Evolutionary conservation across 1,140 invertebrate genomes (phyloP).

Genomic region (Leptopilina clavipes): DNA sequence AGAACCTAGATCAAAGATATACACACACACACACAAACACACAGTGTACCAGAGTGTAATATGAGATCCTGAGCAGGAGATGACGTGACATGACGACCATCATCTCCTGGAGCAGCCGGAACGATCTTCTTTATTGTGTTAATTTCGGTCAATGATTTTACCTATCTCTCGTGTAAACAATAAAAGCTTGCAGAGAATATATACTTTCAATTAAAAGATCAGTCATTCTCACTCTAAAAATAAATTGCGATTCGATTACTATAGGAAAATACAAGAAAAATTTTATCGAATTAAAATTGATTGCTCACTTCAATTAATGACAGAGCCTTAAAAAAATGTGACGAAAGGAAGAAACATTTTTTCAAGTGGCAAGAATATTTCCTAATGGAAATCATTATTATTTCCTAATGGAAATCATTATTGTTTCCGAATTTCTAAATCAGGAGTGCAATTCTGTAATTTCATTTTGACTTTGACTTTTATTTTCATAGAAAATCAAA

Average conservation of each 20-base stretch:
- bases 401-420: too few relatives aligned
- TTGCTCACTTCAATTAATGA: not conserved
- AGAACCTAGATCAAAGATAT: conserved; percentile 42
- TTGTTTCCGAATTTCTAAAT: too few relatives aligned
- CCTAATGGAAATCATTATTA: too few relatives aligned
- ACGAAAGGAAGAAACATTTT: too few relatives aligned
- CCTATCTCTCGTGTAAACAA: not conserved
- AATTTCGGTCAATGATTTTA: conserved; percentile 23
- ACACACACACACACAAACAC: not conserved
- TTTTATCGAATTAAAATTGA: not conserved
- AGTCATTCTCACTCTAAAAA: not conserved
- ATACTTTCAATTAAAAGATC: not conserved
- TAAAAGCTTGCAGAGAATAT: not conserved
- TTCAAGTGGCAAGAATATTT: too few relatives aligned
- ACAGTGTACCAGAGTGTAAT: not conserved
- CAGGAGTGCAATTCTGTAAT: too few relatives aligned
- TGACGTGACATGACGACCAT: not conserved
- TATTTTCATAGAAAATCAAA: too few relatives aligned
- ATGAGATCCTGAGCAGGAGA: conserved; percentile 3
- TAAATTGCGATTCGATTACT: not conserved
- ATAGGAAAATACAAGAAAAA: not conserved
- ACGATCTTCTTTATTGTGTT: conserved; percentile 21
- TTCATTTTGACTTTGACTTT: too few relatives aligned
- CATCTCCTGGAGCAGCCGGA: conserved; percentile 30
- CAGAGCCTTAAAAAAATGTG: not conserved